A percentile compares a stretch with the other conserved stretches of the same genome.
phyloP scores from a whole-genome alignment of 2,797 vertebrate genomes.

The Phataginus tricuspis region DNA sequence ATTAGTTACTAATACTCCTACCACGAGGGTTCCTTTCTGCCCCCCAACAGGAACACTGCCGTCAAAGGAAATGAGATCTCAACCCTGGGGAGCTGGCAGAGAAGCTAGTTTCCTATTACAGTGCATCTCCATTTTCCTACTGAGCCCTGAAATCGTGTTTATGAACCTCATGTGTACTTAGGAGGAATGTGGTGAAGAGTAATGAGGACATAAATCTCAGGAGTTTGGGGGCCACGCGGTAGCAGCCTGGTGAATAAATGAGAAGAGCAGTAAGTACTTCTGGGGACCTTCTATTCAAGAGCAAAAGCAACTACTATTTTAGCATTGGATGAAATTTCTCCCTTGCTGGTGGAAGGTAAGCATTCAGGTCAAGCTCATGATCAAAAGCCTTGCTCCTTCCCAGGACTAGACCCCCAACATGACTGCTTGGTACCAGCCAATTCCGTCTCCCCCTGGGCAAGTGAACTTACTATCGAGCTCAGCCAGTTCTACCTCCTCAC shows the following conservation, averaged over 20 bases:
- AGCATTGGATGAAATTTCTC: fast-evolving
- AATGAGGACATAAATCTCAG: background rate
- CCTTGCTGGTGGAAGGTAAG: background rate
- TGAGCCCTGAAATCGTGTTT: background rate
- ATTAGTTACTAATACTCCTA: background rate
- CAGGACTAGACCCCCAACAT: fast-evolving
- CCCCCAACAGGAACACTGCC: background rate
- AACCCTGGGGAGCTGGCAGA: background rate
- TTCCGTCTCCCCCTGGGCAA: background rate
- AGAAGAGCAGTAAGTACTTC: background rate
- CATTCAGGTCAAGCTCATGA: background rate
- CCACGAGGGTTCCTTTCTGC: background rate
- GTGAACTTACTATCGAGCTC: fast-evolving
- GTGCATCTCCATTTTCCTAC: background rate
- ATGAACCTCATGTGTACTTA: background rate
- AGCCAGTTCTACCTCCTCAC: background rate
- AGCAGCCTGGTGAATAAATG: background rate
- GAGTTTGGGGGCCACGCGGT: background rate
- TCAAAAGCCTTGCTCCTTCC: background rate
- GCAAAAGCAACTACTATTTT: background rate
- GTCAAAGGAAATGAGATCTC: background rate
- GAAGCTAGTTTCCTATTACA: constrained; percentile 30
- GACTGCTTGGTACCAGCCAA: fast-evolving
- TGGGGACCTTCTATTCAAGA: background rate
- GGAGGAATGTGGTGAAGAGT: background rate